Evolutionary conservation across 2,888 invertebrate genomes (phyloP).

Genomic region (Mactromeris polynyma): DNA sequence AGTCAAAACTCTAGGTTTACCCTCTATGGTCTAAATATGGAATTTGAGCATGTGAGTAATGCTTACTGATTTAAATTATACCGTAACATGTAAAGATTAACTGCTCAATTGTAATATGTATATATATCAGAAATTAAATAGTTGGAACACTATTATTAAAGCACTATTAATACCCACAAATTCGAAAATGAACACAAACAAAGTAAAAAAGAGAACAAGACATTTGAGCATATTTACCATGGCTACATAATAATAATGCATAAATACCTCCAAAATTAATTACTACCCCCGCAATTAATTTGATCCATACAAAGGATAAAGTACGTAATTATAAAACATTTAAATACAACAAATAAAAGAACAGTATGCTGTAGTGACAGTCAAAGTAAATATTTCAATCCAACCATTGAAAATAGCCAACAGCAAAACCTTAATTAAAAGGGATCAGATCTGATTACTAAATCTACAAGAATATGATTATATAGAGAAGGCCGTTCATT

Average conservation of each 20-base stretch:
- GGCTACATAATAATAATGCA: background rate
- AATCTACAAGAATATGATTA: too few relatives aligned
- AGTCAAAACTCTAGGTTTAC: too few relatives aligned
- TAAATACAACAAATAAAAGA: background rate
- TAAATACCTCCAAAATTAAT: background rate
- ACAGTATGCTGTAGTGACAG: too few relatives aligned
- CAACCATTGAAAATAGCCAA: background rate
- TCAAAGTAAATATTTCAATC: background rate
- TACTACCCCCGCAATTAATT: background rate
- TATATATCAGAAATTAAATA: too few relatives aligned
- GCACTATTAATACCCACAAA: background rate
- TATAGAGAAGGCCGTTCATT: too few relatives aligned
- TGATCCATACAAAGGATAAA: background rate
- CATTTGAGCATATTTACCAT: background rate
- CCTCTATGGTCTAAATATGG: too few relatives aligned
- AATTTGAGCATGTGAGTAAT: too few relatives aligned
- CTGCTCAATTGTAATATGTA: too few relatives aligned
- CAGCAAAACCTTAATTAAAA: background rate
- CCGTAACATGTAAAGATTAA: too few relatives aligned
- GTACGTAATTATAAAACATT: background rate
- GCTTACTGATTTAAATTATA: too few relatives aligned
- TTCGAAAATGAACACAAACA: background rate
- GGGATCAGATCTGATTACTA: too few relatives aligned
- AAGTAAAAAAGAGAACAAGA: background rate
- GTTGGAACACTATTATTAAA: too few relatives aligned